Percentiles rank a stretch among this genome's conserved stretches.
phyloP scores from a whole-genome alignment of 2,888 invertebrate genomes.

The Halictus ligatus region DNA sequence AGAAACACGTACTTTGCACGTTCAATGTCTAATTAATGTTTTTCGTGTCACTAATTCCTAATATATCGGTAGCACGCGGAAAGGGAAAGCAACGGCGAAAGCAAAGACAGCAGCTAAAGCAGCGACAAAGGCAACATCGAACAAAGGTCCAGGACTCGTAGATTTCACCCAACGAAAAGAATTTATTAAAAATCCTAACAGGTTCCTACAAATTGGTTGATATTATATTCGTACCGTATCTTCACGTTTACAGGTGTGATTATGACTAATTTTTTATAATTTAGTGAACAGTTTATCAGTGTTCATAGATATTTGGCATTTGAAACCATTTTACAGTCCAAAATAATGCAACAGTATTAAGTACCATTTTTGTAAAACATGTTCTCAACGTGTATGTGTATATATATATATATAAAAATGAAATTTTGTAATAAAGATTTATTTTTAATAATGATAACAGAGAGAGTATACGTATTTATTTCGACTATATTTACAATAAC shows the following conservation, averaged over 20 bases:
- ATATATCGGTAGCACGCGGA: slow-evolving; percentile 31
- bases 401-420: slow-evolving; percentile 27
- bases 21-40: not conserved
- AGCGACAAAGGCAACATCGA: slow-evolving; percentile 28
- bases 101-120: not conserved
- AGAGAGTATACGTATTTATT: slow-evolving; percentile 17
- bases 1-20: not conserved
- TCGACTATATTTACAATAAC: slow-evolving; percentile 22
- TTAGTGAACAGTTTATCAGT: slow-evolving; percentile 19
- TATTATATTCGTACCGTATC: slow-evolving; percentile 14
- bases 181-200: slow-evolving; percentile 70
- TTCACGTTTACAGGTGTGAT: not conserved
- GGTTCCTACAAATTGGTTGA: slow-evolving; percentile 69
- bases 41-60: slow-evolving; percentile 3
- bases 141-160: slow-evolving; percentile 73
- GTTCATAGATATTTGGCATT: slow-evolving; percentile 9
- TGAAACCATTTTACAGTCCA: slow-evolving; percentile 17
- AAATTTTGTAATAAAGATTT: slow-evolving; percentile 56
- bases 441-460: slow-evolving; percentile 20
- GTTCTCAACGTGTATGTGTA: not conserved
- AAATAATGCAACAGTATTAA: slow-evolving; percentile 46
- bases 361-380: slow-evolving; percentile 16
- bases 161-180: slow-evolving; percentile 75
- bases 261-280: slow-evolving; percentile 12
- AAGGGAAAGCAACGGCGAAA: slow-evolving; percentile 56